A percentile compares a stretch with the other conserved stretches of the same genome.
phyloP scores from a whole-genome alignment of 2,113 vertebrate genomes.

The Labrus mixtus region DNA sequence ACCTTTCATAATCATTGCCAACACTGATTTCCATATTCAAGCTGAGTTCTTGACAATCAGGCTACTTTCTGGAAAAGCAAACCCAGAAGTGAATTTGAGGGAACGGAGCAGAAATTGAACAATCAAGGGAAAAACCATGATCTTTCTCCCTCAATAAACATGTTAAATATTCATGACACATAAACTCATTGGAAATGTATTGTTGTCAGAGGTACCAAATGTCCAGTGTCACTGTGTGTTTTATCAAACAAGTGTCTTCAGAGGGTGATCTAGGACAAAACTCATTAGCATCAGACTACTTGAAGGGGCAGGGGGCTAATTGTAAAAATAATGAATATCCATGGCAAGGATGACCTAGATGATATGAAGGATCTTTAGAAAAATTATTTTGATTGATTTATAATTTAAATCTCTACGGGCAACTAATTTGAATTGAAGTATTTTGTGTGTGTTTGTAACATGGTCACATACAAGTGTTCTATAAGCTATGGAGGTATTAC shows the following conservation, averaged over 20 bases:
- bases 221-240: neutral
- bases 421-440: too few species aligned
- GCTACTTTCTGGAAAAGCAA: slow-evolving; percentile 5
- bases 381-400: too few species aligned
- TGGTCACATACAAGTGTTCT: too few species aligned
- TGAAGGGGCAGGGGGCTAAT: neutral
- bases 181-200: slow-evolving; percentile 37
- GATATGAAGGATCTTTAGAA: neutral
- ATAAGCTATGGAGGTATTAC: too few species aligned
- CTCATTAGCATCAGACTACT: neutral
- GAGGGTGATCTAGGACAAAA: neutral
- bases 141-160: slow-evolving; percentile 5
- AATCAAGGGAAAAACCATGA: slow-evolving; percentile 21
- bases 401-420: too few species aligned
- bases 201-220: neutral
- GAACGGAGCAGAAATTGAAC: slow-evolving; percentile 29
- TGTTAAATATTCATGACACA: slow-evolving; percentile 27
- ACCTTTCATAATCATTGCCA: too few species aligned
- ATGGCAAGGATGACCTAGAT: neutral
- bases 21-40: too few species aligned
- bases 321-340: slow-evolving; percentile 12
- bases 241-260: neutral
- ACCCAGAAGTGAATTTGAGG: neutral
- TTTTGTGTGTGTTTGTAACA: too few species aligned
- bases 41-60: neutral